Percentiles rank a stretch among this genome's conserved stretches.
Conservation (phyloP, 2,888 invertebrate genomes). For the Tinea trinotella region DNA sequence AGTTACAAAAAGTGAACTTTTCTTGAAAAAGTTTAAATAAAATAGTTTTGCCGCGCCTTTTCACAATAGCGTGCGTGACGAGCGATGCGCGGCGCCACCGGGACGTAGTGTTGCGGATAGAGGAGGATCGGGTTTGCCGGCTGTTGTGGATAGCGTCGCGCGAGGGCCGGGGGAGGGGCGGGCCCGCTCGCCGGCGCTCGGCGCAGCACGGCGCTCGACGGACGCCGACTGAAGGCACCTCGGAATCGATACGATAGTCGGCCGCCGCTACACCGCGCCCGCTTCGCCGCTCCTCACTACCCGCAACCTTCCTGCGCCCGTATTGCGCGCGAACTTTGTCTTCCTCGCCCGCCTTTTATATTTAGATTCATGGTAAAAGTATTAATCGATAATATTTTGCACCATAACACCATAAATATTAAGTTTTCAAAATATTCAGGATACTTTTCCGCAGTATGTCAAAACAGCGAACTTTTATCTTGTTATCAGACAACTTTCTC, state of each 20-base stretch:
- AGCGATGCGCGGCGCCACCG: constrained; percentile 37
- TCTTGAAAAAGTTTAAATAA: not conserved
- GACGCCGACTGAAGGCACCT: constrained; percentile 68
- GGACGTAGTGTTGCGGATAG: constrained; percentile 61
- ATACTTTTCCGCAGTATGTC: not conserved
- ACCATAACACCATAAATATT: not conserved
- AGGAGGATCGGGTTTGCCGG: constrained; percentile 70
- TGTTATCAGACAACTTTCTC: constrained; percentile 3
- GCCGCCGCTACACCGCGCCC: constrained; percentile 38
- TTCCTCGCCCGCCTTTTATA: constrained; percentile 69
- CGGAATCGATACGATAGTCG: constrained; percentile 59
- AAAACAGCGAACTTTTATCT: not conserved
- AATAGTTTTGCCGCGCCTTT: constrained; percentile 12
- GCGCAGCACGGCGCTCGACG: constrained; percentile 70
- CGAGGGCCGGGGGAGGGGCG: constrained; percentile 29
- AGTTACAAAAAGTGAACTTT: not conserved
- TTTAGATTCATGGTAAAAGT: constrained; percentile 70
- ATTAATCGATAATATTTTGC: constrained; percentile 56
- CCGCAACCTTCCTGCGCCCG: constrained; percentile 55
- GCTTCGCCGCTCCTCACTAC: constrained; percentile 32
- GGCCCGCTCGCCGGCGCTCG: constrained; percentile 63
- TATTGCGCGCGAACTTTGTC: constrained; percentile 72
- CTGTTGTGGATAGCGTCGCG: constrained; percentile 47
- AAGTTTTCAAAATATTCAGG: not conserved
- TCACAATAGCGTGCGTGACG: constrained; percentile 41